phyloP scores from a whole-genome alignment of 1,140 invertebrate species.

The Grapholita molesta region DNA sequence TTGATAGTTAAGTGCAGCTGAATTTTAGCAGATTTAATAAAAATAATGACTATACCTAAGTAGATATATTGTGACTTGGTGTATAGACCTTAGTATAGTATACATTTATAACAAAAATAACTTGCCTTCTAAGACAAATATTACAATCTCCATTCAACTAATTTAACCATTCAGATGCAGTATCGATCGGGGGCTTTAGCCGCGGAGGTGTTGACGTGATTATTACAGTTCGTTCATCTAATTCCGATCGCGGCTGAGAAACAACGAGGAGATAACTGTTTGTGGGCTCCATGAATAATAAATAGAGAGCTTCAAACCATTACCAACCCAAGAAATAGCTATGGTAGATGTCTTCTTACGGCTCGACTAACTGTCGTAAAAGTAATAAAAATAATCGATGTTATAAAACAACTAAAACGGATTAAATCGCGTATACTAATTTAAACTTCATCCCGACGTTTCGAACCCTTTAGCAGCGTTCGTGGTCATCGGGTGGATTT shows the following conservation, averaged over 20 bases:
- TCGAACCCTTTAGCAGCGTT: too few species aligned
- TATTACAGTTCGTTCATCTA: constrained; percentile 22
- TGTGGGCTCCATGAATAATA: neutral
- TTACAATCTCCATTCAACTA: constrained; percentile 7
- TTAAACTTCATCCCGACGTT: too few species aligned
- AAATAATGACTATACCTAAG: too few species aligned
- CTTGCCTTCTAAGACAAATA: neutral
- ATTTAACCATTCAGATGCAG: constrained; percentile 37
- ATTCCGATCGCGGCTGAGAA: neutral
- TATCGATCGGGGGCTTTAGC: constrained; percentile 16
- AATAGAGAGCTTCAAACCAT: neutral
- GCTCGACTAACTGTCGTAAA: neutral
- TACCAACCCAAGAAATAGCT: neutral
- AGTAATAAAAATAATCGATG: too few species aligned
- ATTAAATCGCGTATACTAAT: too few species aligned
- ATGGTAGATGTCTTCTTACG: neutral
- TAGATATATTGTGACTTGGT: too few species aligned
- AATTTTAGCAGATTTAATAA: too few species aligned
- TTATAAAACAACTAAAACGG: too few species aligned
- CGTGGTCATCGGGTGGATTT: too few species aligned
- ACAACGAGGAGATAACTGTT: constrained; percentile 1
- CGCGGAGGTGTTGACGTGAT: constrained; percentile 21
- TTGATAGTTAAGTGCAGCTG: too few species aligned
- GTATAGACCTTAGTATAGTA: too few species aligned
- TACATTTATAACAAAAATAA: too few species aligned